Evolutionary conservation across 2,888 invertebrate genomes (phyloP).

Genomic region (Agrotis clavis): DNA sequence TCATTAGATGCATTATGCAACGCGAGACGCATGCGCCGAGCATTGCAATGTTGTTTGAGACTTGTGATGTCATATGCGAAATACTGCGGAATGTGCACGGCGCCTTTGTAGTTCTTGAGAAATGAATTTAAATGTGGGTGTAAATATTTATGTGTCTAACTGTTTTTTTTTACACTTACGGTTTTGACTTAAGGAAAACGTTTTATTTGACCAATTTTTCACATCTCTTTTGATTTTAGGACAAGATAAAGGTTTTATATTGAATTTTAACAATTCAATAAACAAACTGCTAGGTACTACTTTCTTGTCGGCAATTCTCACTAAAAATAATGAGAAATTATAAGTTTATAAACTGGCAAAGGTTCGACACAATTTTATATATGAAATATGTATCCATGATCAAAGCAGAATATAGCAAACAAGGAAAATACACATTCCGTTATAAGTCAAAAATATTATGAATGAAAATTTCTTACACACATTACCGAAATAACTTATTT

Average conservation of each 20-base stretch:
- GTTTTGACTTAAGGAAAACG: neutral
- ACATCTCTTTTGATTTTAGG: too few species aligned
- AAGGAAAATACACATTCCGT: too few species aligned
- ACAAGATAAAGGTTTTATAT: too few species aligned
- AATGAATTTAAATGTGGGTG: slow-evolving; percentile 42
- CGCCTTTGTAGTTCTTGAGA: slow-evolving; percentile 47
- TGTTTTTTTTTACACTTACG: neutral
- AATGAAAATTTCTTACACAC: neutral
- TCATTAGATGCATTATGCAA: slow-evolving; percentile 88
- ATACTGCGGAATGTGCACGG: slow-evolving; percentile 51
- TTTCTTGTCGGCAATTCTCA: too few species aligned
- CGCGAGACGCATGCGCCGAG: slow-evolving; percentile 76
- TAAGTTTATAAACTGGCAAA: too few species aligned
- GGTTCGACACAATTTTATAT: too few species aligned
- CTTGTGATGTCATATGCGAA: slow-evolving; percentile 46
- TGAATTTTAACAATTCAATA: too few species aligned
- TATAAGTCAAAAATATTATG: neutral
- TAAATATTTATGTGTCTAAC: slow-evolving; percentile 10
- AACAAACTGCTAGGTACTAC: too few species aligned
- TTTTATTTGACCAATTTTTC: neutral
- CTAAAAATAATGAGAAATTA: too few species aligned
- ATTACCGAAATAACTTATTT: neutral
- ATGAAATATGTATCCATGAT: too few species aligned
- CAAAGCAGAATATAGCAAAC: too few species aligned
- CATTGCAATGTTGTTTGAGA: slow-evolving; percentile 70